These are phyloP conservation scores for Nephrotoma flavescens DNA, from an alignment of 2,888 invertebrate genomes.

Conservation along the genomic window DNA sequence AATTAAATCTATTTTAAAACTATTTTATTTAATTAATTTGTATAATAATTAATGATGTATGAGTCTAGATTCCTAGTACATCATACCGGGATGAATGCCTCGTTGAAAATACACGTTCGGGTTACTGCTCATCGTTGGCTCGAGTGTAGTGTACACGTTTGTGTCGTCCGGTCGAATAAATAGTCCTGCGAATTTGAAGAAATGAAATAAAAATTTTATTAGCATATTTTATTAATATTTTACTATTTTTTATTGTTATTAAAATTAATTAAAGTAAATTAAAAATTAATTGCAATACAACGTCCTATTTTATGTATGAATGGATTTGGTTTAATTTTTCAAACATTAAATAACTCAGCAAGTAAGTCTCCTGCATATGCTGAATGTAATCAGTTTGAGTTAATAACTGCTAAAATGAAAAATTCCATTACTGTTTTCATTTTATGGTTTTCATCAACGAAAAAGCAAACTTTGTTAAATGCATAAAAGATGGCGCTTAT, in stretches of 20 bases:
- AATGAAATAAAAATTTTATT: constrained; percentile 13
- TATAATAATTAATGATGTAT: background rate
- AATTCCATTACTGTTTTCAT: too few species aligned
- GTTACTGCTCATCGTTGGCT: constrained; percentile 75
- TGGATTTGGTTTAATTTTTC: too few species aligned
- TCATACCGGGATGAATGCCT: constrained; percentile 76
- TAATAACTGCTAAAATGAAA: too few species aligned
- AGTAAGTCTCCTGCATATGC: too few species aligned
- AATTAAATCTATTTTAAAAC: background rate
- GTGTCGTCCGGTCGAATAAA: constrained; percentile 68
- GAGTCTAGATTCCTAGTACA: constrained; percentile 45
- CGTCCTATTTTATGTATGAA: too few species aligned
- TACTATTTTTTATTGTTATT: background rate
- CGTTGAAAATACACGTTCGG: constrained; percentile 85
- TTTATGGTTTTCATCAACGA: too few species aligned
- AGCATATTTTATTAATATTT: background rate
- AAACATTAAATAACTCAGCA: too few species aligned
- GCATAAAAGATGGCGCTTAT: too few species aligned
- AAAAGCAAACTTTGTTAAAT: too few species aligned
- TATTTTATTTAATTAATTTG: background rate
- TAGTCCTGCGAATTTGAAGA: constrained; percentile 43
- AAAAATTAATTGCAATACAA: too few species aligned
- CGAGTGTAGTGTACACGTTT: constrained; percentile 70
- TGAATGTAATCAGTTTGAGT: too few species aligned
- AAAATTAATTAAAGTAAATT: too few species aligned